Percentiles rank a stretch among this genome's conserved stretches.
Evolutionary conservation across 2,797 vertebrate genomes (phyloP).

Genomic region (Tokudaia muenninki): DNA sequence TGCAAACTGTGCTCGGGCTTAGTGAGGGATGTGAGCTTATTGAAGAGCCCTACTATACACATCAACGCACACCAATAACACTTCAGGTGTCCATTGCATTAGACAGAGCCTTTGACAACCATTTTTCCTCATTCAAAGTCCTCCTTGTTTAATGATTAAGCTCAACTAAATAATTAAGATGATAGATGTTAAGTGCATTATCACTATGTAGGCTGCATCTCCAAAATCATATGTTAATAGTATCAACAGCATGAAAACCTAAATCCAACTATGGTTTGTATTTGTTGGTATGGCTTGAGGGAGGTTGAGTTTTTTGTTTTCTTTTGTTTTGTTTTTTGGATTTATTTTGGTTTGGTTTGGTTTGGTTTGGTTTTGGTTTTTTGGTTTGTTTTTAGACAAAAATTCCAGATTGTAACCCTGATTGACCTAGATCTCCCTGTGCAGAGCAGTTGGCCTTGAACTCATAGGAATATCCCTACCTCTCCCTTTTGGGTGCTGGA

Average conservation of each 20-base stretch:
- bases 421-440: not conserved
- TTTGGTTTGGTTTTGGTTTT: not conserved
- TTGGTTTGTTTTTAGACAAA: not conserved
- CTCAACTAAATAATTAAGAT: not conserved
- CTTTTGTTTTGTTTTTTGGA: not conserved
- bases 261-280: not conserved
- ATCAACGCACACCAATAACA: not conserved
- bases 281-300: not conserved
- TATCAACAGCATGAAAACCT: not conserved
- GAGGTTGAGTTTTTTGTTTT: not conserved
- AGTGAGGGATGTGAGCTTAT: no score
- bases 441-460: not conserved
- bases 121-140: not conserved
- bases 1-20: not conserved
- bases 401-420: not conserved
- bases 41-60: not conserved
- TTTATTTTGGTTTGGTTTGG: no score
- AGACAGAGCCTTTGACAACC: not conserved
- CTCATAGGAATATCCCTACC: not conserved
- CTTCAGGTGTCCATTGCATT: not conserved
- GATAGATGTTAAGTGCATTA: not conserved
- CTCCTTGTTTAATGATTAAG: not conserved
- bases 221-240: not conserved
- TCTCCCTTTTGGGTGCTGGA: not conserved
- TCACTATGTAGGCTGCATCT: not conserved